Evolutionary conservation across 2,888 invertebrate genomes (phyloP).

Genomic region (Aelia acuminata): DNA sequence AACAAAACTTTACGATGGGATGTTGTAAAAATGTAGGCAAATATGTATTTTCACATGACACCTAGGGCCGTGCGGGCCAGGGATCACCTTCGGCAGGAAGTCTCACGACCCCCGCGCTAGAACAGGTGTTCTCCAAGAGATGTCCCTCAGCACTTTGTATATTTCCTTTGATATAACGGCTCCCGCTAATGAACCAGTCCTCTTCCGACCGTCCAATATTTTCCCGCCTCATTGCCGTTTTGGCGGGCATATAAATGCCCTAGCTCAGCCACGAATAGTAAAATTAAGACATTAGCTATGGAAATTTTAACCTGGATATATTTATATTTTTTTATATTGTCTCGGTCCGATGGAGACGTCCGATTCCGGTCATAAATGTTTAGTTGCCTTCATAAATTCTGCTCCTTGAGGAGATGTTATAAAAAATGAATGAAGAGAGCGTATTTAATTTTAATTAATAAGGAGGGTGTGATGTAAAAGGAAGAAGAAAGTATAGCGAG

Average conservation of each 20-base stretch:
- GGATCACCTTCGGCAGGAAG: slow-evolving; percentile 26
- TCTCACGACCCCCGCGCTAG: slow-evolving; percentile 18
- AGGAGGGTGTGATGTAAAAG: background rate
- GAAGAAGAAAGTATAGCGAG: background rate
- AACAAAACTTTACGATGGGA: slow-evolving; percentile 11
- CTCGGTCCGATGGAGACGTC: background rate
- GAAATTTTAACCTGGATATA: slow-evolving; percentile 17
- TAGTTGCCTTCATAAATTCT: slow-evolving; percentile 22
- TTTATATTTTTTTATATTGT: background rate
- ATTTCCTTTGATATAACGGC: slow-evolving; percentile 43
- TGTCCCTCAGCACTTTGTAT: slow-evolving; percentile 34
- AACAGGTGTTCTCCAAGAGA: slow-evolving; percentile 19
- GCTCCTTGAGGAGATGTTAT: slow-evolving; percentile 16
- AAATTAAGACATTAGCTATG: slow-evolving; percentile 48
- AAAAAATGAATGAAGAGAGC: slow-evolving; percentile 12
- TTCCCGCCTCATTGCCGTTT: slow-evolving; percentile 31
- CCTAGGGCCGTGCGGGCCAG: slow-evolving; percentile 25
- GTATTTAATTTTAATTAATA: slow-evolving; percentile 38
- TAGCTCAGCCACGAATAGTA: background rate
- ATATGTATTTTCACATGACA: slow-evolving; percentile 47
- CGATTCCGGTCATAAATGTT: slow-evolving; percentile 41
- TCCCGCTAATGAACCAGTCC: slow-evolving; percentile 18
- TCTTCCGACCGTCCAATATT: slow-evolving; percentile 2
- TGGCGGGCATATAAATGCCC: slow-evolving; percentile 26
- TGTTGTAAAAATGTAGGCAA: slow-evolving; percentile 36